Evolutionary conservation across 2,113 vertebrate genomes (phyloP).

Genomic region (Engystomops pustulosus): DNA sequence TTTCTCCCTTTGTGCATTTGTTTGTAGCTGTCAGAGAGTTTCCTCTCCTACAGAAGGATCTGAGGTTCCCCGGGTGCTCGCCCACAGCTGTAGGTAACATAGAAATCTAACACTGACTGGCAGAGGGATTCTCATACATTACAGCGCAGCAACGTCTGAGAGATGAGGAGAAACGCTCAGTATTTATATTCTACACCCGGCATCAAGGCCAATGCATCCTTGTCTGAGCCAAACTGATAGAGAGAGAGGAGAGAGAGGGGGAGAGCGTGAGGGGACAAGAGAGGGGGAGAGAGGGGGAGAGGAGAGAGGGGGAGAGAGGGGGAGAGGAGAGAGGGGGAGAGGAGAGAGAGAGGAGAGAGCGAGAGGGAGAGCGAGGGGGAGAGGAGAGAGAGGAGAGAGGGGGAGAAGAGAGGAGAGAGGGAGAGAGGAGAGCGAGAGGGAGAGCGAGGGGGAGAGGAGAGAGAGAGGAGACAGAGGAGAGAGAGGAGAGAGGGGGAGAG

Average conservation of each 20-base stretch:
- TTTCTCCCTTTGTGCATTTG: not conserved
- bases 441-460: too few relatives aligned
- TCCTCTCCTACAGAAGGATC: constrained; percentile 23
- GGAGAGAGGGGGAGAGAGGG: not conserved
- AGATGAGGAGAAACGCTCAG: not conserved
- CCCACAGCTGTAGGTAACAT: constrained; percentile 44
- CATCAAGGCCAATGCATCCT: constrained; percentile 18
- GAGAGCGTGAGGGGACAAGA: too few relatives aligned
- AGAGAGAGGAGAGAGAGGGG: not conserved
- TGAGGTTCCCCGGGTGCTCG: constrained; percentile 25
- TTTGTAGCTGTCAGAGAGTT: constrained; percentile 27
- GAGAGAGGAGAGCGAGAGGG: too few relatives aligned
- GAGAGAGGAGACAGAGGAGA: too few relatives aligned
- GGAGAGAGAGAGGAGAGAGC: not conserved
- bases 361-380: not conserved
- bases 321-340: not conserved
- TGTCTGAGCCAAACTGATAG: not conserved
- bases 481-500: too few relatives aligned
- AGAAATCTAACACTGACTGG: constrained; percentile 31
- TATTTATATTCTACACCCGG: not conserved
- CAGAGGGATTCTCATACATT: constrained; percentile 23
- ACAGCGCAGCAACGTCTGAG: too few relatives aligned
- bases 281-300: not conserved
- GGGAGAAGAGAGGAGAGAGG: too few relatives aligned
- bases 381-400: too few relatives aligned